Evolutionary conservation across 2,113 vertebrate species (phyloP).

Genomic region (Cavia porcellus): DNA sequence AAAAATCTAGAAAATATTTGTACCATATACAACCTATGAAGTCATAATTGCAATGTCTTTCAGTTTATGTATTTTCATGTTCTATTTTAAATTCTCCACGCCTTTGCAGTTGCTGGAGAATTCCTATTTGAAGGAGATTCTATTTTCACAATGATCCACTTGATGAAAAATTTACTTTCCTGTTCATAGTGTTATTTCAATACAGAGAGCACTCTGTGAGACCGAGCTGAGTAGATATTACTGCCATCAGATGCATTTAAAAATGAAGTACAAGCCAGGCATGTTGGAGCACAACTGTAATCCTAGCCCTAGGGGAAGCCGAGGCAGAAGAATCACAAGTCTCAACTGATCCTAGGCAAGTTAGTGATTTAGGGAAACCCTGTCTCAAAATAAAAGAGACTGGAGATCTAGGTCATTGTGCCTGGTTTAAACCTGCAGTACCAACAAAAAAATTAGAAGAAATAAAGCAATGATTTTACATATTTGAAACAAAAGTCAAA

Average conservation of each 20-base stretch:
- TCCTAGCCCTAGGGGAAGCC: neutral
- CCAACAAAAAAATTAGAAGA: neutral
- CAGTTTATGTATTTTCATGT: neutral
- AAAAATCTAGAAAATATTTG: neutral
- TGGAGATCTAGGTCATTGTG: neutral
- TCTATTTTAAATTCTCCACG: conserved; percentile 78
- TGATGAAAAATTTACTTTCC: conserved; percentile 77
- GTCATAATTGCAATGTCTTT: conserved; percentile 49
- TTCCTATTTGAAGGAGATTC: neutral
- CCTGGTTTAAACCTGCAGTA: neutral
- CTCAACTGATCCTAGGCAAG: neutral
- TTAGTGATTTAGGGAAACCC: neutral
- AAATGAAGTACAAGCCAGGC: neutral
- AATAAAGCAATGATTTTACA: neutral
- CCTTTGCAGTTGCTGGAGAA: conserved; percentile 73
- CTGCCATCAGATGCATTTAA: conserved; percentile 67
- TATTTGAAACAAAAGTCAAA: conserved; percentile 25
- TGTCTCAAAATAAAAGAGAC: neutral
- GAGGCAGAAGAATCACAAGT: neutral
- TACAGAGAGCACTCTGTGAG: conserved; percentile 59
- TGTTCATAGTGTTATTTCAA: conserved; percentile 69
- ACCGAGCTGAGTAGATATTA: neutral
- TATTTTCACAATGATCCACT: conserved; percentile 78
- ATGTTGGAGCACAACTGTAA: neutral
- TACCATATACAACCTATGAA: neutral